phyloP scores from a whole-genome alignment of 2,113 vertebrate species.

The Blennius ocellaris region DNA sequence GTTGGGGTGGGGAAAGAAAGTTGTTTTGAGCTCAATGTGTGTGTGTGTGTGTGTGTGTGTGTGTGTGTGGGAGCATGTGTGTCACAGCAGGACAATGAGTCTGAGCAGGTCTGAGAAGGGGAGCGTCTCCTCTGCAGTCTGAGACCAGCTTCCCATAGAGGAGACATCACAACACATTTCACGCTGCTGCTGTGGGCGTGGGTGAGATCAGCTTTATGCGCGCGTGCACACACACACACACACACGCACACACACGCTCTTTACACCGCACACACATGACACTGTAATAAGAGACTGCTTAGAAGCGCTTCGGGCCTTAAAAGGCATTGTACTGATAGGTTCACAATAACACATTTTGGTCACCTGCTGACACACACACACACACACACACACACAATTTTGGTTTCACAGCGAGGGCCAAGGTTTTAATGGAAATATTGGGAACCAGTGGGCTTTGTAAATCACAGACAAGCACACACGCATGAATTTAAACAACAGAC shows the following conservation, averaged over 20 bases:
- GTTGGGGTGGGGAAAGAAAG: constrained; percentile 41
- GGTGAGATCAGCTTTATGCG: constrained; percentile 7
- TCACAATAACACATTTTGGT: constrained; percentile 59
- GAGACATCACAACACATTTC: constrained; percentile 79
- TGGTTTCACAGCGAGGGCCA: constrained; percentile 42
- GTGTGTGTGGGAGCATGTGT: constrained; percentile 7
- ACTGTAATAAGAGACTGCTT: constrained; percentile 54
- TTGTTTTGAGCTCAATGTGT: background rate
- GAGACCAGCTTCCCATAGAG: constrained; percentile 67
- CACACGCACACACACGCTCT: constrained; percentile 7
- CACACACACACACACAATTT: constrained; percentile 24
- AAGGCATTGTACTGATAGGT: constrained; percentile 55
- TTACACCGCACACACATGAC: background rate
- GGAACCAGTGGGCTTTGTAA: constrained; percentile 51
- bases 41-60: constrained; percentile 18
- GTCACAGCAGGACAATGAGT: constrained; percentile 68
- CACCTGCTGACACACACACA: constrained; percentile 61
- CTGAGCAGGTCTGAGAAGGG: constrained; percentile 53
- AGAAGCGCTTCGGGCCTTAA: constrained; percentile 55
- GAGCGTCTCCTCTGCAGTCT: constrained; percentile 62
- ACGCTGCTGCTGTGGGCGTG: constrained; percentile 55
- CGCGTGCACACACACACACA: background rate
- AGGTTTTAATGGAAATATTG: constrained; percentile 54
- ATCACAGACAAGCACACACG: constrained; percentile 1
- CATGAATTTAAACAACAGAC: constrained; percentile 16